A percentile compares a stretch with the other conserved stretches of the same genome.
These are phyloP conservation scores for Drosophila falleni DNA, from an alignment of 2,888 invertebrate species.

Conservation along the genomic window DNA sequence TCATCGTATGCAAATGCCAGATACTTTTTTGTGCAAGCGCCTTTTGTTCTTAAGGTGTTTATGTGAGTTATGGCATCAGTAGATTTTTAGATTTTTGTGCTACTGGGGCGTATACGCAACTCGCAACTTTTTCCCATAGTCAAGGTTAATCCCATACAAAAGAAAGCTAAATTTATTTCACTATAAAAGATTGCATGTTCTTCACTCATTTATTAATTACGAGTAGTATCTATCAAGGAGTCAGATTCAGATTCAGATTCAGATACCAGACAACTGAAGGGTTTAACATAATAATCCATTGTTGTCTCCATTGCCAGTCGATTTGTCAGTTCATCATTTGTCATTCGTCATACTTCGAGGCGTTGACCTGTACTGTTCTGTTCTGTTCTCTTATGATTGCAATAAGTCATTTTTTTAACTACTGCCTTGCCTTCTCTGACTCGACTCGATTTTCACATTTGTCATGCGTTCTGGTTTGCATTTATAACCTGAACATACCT, in stretches of 20 bases:
- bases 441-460: constrained; percentile 46
- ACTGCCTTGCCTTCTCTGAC: constrained; percentile 42
- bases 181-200: constrained; percentile 1
- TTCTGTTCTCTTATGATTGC: constrained; percentile 32
- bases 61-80: constrained; percentile 69
- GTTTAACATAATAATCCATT: constrained; percentile 51
- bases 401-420: constrained; percentile 52
- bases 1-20: constrained; percentile 65
- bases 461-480: constrained; percentile 50
- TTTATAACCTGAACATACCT: constrained; percentile 51
- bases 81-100: constrained; percentile 47
- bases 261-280: constrained; percentile 23
- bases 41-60: constrained; percentile 67
- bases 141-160: constrained; percentile 57
- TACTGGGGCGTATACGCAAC: constrained; percentile 61
- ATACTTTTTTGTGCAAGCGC: constrained; percentile 48
- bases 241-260: constrained; percentile 13
- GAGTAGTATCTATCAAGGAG: constrained; percentile 39
- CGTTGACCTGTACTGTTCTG: constrained; percentile 42
- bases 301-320: constrained; percentile 43
- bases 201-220: constrained; percentile 29
- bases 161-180: neutral
- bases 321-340: constrained; percentile 32
- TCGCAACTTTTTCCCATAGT: constrained; percentile 60
- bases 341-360: constrained; percentile 62